These are phyloP conservation scores for Gymnodraco acuticeps DNA, from an alignment of 2,797 vertebrate species.

Conservation along the genomic window DNA sequence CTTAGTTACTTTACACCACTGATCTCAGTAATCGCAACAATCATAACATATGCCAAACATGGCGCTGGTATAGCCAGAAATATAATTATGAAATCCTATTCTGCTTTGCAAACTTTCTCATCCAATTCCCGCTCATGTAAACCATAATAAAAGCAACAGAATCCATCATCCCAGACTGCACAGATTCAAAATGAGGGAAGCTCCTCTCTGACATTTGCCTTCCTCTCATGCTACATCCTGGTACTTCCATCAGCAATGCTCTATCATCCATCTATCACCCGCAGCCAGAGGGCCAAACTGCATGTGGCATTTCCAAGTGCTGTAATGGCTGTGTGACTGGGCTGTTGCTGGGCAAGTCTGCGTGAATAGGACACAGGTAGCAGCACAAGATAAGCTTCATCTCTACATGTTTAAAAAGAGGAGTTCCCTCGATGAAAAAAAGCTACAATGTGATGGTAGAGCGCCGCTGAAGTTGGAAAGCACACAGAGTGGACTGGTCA, in stretches of 20 bases:
- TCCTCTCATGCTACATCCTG: constrained; percentile 72
- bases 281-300: constrained; percentile 78
- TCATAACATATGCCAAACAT: not conserved
- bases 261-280: constrained; percentile 73
- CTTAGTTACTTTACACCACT: no score
- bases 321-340: constrained; percentile 76
- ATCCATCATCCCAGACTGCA: constrained; percentile 11
- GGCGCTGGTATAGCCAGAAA: not conserved
- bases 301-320: constrained; percentile 79
- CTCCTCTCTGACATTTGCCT: constrained; percentile 65
- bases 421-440: not conserved
- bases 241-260: constrained; percentile 73
- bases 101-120: constrained; percentile 33
- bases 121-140: not conserved
- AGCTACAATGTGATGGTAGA: constrained; percentile 16
- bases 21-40: no score
- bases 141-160: not conserved
- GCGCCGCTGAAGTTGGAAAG: constrained; percentile 68
- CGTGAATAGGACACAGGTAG: constrained; percentile 72
- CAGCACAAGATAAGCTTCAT: constrained; percentile 51
- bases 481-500: constrained; percentile 35
- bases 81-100: not conserved
- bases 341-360: constrained; percentile 82
- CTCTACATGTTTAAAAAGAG: constrained; percentile 31
- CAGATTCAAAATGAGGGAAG: constrained; percentile 21